Conservation (phyloP, 2,113 vertebrate species). For the Pandion haliaetus region DNA sequence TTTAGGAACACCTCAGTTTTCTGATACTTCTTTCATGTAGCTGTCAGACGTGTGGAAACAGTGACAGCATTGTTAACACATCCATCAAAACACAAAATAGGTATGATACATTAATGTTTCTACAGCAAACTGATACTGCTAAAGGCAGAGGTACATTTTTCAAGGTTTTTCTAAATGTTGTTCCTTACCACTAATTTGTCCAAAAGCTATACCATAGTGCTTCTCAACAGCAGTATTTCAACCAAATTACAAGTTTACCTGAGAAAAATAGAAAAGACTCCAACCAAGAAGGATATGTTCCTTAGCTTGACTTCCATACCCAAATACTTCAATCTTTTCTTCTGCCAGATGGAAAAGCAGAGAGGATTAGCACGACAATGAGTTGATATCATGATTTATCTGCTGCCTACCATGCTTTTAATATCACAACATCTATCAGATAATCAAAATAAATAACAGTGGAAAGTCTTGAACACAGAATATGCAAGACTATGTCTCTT, state of each 20-base stretch:
- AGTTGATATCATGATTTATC: neutral
- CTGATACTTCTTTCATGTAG: neutral
- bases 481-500: neutral
- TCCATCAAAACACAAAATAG: neutral
- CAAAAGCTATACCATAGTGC: neutral
- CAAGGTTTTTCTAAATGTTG: neutral
- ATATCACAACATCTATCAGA: neutral
- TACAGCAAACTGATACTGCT: neutral
- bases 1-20: neutral
- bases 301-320: neutral
- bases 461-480: neutral
- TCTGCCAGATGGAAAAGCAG: neutral
- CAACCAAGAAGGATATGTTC: neutral
- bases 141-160: neutral
- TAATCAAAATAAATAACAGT: neutral
- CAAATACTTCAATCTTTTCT: neutral
- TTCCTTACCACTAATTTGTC: neutral
- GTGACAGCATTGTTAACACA: neutral
- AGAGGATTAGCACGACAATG: neutral
- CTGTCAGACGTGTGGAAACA: neutral
- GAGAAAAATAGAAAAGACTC: neutral
- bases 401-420: neutral
- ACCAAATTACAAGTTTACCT: neutral
- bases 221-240: neutral
- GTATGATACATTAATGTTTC: neutral